Evolutionary conservation across 1,140 invertebrate genomes (phyloP).

Genomic region (Pogonomyrmex californicus): DNA sequence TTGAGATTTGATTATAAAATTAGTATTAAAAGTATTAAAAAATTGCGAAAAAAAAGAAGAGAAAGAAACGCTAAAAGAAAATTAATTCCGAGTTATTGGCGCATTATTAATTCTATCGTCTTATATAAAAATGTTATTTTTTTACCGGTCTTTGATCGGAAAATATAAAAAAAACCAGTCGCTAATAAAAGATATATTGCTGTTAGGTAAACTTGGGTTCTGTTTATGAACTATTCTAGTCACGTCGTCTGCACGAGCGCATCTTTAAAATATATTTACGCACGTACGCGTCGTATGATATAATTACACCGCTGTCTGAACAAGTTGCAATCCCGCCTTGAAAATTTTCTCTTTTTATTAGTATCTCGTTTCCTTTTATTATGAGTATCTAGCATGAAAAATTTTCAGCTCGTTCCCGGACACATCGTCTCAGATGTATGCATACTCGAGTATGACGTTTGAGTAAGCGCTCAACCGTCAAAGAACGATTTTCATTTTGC

Average conservation of each 20-base stretch:
- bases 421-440: neutral
- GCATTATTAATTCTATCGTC: neutral
- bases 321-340: neutral
- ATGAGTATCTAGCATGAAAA: neutral
- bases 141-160: neutral
- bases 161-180: constrained; percentile 15
- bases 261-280: constrained; percentile 42
- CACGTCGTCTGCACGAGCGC: constrained; percentile 16
- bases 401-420: neutral
- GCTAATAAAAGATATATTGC: constrained; percentile 20
- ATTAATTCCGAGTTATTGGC: neutral
- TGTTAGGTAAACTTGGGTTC: constrained; percentile 9
- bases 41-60: neutral
- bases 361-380: constrained; percentile 1
- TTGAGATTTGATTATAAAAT: neutral
- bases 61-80: neutral
- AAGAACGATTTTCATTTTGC: constrained; percentile 51
- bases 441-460: neutral
- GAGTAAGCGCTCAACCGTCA: neutral
- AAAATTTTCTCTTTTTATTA: neutral
- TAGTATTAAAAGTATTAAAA: constrained; percentile 14
- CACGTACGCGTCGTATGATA: constrained; percentile 9
- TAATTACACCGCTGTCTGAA: constrained; percentile 32
- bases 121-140: constrained; percentile 12
- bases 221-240: constrained; percentile 49